A percentile compares a stretch with the other conserved stretches of the same genome.
Conservation (phyloP, 2,888 invertebrate species). For the Halictus quadricinctus region DNA sequence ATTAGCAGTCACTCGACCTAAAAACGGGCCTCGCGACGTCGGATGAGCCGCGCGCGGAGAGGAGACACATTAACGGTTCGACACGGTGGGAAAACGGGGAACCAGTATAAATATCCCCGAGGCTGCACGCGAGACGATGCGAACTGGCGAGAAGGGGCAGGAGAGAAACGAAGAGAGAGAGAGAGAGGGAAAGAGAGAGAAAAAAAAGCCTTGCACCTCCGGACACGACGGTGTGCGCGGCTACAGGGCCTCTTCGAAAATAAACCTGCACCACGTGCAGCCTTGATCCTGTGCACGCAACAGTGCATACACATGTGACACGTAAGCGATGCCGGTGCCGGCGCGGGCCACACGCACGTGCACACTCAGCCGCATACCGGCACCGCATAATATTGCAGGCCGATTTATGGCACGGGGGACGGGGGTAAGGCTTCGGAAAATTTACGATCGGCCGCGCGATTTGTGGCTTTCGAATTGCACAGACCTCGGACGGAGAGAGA, state of each 20-base stretch:
- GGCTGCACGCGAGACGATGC: slow-evolving; percentile 61
- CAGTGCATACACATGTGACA: slow-evolving; percentile 53
- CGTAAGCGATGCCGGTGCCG: slow-evolving; percentile 17
- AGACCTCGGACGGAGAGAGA: not conserved
- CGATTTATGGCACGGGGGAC: slow-evolving; percentile 55
- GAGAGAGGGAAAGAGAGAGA: not conserved
- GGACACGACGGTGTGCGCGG: slow-evolving; percentile 25
- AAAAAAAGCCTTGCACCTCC: slow-evolving; percentile 55
- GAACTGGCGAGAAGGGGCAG: not conserved
- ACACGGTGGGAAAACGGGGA: slow-evolving; percentile 43
- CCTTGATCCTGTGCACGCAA: slow-evolving; percentile 71
- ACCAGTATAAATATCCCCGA: slow-evolving; percentile 65
- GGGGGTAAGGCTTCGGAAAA: slow-evolving; percentile 32
- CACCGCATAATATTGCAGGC: slow-evolving; percentile 55
- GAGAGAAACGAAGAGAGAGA: not conserved
- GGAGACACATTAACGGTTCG: slow-evolving; percentile 34
- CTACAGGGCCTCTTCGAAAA: slow-evolving; percentile 61
- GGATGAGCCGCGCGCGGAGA: not conserved
- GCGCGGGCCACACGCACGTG: slow-evolving; percentile 33
- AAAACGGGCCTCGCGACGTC: slow-evolving; percentile 8
- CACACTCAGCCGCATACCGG: slow-evolving; percentile 31
- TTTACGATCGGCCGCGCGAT: slow-evolving; percentile 54
- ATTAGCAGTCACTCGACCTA: slow-evolving; percentile 33
- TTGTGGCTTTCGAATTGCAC: slow-evolving; percentile 26
- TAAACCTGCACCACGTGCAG: slow-evolving; percentile 68